Conservation (phyloP, 2,797 vertebrate species). For the Amniataba percoides region DNA sequence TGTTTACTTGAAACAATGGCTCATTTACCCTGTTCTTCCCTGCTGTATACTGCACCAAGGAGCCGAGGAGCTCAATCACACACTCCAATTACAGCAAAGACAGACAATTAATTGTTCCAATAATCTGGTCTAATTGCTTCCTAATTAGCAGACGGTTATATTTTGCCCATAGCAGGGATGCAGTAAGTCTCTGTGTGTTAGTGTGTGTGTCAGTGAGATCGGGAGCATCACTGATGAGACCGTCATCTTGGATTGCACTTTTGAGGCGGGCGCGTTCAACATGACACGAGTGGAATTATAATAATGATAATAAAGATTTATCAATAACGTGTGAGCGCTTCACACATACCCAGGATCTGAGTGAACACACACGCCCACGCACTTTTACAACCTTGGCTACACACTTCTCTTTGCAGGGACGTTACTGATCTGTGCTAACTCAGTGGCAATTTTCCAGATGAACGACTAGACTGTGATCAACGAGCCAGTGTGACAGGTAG, state of each 20-base stretch:
- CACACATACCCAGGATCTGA: not conserved
- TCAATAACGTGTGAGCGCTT: slow-evolving; percentile 10
- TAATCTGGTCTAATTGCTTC: slow-evolving; percentile 59
- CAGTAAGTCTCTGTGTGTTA: not conserved
- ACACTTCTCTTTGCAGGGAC: not conserved
- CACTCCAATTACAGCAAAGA: slow-evolving; percentile 51
- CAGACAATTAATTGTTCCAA: slow-evolving; percentile 63
- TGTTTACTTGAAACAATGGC: not conserved
- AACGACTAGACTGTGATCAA: slow-evolving; percentile 45
- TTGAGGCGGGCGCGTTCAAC: slow-evolving; percentile 16
- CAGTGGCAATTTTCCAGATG: slow-evolving; percentile 63
- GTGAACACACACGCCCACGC: not conserved
- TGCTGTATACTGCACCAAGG: slow-evolving; percentile 6
- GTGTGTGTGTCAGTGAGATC: slow-evolving; percentile 1
- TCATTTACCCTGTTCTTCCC: not conserved
- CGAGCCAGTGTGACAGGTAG: slow-evolving; percentile 23
- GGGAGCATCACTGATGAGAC: slow-evolving; percentile 15
- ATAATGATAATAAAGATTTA: slow-evolving; percentile 33
- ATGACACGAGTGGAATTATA: slow-evolving; percentile 15
- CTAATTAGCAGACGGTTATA: slow-evolving; percentile 56
- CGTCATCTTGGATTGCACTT: slow-evolving; percentile 15
- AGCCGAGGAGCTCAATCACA: slow-evolving; percentile 38
- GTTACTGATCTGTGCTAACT: slow-evolving; percentile 47
- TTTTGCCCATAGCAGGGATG: slow-evolving; percentile 29
- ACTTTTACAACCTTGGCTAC: slow-evolving; percentile 16